These are phyloP conservation scores for Microcebus ravelobensis DNA, from an alignment of 2,113 vertebrate genomes.

Conservation along the genomic window DNA sequence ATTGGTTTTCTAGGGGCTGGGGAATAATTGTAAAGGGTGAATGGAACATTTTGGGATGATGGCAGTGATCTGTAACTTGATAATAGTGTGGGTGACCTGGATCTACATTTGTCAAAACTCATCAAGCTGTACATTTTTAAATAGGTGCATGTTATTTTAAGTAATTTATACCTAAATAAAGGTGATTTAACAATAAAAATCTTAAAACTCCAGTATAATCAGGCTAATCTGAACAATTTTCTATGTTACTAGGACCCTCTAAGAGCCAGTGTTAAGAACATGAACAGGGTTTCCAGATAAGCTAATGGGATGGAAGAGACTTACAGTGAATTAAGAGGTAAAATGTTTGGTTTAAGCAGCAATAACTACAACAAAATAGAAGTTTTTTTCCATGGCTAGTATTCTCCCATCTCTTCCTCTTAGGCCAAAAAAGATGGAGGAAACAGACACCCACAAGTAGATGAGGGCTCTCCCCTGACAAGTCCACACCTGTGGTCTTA, in stretches of 20 bases:
- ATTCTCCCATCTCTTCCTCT: background rate
- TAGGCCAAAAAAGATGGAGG: background rate
- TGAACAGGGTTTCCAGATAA: background rate
- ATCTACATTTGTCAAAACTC: background rate
- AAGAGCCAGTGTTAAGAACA: background rate
- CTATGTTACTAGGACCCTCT: background rate
- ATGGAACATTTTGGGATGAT: background rate
- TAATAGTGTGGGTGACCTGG: background rate
- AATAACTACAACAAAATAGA: background rate
- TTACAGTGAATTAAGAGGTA: background rate
- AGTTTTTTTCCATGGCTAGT: background rate
- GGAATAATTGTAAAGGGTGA: background rate
- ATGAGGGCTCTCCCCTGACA: background rate
- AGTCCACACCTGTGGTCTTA: background rate
- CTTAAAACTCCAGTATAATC: background rate
- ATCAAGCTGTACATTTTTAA: background rate
- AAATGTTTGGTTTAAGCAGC: background rate
- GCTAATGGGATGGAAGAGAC: background rate
- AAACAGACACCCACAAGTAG: background rate
- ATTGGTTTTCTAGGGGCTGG: background rate
- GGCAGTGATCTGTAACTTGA: background rate
- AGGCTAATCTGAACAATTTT: background rate
- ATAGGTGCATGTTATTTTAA: background rate
- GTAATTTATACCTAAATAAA: background rate
- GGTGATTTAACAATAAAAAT: background rate